These are phyloP conservation scores for Egretta garzetta DNA, from an alignment of 2,113 vertebrate genomes.

Conservation along the genomic window DNA sequence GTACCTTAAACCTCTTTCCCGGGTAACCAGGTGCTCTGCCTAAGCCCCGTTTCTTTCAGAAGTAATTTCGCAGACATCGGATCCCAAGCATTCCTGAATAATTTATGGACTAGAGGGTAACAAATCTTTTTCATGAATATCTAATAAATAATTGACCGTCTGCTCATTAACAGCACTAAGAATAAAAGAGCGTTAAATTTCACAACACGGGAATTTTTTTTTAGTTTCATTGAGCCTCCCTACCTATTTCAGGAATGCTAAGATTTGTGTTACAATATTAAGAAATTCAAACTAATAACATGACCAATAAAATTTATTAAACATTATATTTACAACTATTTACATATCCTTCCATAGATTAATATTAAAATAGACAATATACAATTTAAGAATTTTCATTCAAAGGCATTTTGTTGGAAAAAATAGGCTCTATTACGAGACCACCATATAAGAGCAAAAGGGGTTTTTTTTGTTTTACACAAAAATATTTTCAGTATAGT, in stretches of 20 bases:
- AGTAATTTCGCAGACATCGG: conserved; percentile 37
- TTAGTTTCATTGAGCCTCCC: conserved; percentile 9
- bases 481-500: conserved; percentile 79
- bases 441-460: conserved; percentile 82
- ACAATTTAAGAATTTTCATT: conserved; percentile 96
- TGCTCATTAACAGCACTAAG: background rate
- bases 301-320: conserved; percentile 99
- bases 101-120: conserved; percentile 28
- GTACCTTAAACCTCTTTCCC: background rate
- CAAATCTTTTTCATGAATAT: conserved; percentile 51
- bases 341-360: conserved; percentile 94
- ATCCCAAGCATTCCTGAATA: conserved; percentile 56
- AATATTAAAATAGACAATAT: conserved; percentile 99
- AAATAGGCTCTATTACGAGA: conserved; percentile 92
- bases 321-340: conserved; percentile 98
- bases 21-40: background rate
- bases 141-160: conserved; percentile 52
- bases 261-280: conserved; percentile 53
- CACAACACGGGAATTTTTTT: background rate
- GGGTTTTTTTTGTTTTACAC: conserved; percentile 79
- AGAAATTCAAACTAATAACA: conserved; percentile 81
- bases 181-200: background rate
- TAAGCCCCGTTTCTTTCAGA: background rate
- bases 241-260: background rate
- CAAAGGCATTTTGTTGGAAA: conserved; percentile 93